Evolutionary conservation across 2,797 vertebrate genomes (phyloP), one percentile per base, ranked within the genome.

Genomic region (Oreonectes daqikongensis): DNA sequence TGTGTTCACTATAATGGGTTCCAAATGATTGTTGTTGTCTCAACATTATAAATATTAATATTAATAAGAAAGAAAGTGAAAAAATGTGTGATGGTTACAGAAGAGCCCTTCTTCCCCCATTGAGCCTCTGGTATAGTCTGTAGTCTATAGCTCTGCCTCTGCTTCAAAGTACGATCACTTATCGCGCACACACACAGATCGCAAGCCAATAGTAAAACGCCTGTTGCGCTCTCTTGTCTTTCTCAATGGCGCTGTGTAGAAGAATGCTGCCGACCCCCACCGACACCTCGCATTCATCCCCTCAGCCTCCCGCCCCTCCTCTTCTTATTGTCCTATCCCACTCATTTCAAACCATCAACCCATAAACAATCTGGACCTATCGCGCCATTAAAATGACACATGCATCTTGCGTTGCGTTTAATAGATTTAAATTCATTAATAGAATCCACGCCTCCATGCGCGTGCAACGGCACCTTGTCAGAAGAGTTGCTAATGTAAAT

Each of bases 211-310:
- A 30, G n/a, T 59, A 40, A 77, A 75, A 38, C 12, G 60, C 72
- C 80, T 79, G 81, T 84, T 83, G 87, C 83, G 80, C 81, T 81
- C 84, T 79, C 76, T 82, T 75, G 72, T 82, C 83, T 82, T 77
- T 72, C 73, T 83, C 80, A 84, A 82, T 85, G 72, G 69, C 70
- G 80, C 80, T 85, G 42, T 86, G 86, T 90, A 83, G 75, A 88
- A 87, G 89, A 92, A 91, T 91, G 89, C 86, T 77, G 80, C 69
- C 80, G 38, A 88, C 87, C 88, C 89, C 91, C 89, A 80, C 79
- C 75, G 85, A 84, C 86, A 85, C 78, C 79, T 63, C 79, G 82
- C 82, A 91, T 92, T 90, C 90, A 91, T 90, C 89, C 81, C 81
- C 24, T 76, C 84, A 38, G 50, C 73, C 72, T 73, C 73, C 55